Evolutionary conservation across 2,888 invertebrate species (phyloP), one percentile per base, ranked within the genome.

Genomic region (Rhogogaster chlorosoma): DNA sequence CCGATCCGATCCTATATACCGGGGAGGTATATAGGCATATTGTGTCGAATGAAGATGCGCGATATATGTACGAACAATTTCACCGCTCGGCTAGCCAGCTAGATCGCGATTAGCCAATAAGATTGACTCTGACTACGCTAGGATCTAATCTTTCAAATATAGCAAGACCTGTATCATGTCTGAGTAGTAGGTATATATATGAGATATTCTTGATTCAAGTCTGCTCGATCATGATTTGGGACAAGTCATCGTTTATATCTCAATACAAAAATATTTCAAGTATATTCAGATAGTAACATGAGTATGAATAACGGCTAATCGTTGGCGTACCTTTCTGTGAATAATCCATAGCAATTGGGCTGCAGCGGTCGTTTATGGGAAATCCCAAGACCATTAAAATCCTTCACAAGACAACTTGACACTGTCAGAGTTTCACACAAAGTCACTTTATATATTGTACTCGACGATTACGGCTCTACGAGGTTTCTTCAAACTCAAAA

Each of bases 261-360:
- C 53, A 53, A n/a, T 67, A 36, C 1, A n/a, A 6, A 38, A 42
- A 73, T 70, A 73, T 42, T 26, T 75, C 22, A 15, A 26, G 26
- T 22, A 45, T 22, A 45, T 71, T 9, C 9, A 67, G 9, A 71
- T 38, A 9, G 1, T 84, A 85, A 85, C 83, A 86, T 61, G 61
- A 61, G 29, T 15, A 18, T 36, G 12, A 38, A 73, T 70, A 64
- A 64, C 22, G 29, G 57, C 57, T 82, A 45, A 61, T 73, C 32
- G 42, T 61, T 22, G 49, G 87, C 89, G 29, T 90, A 91, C 91
- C 91, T 90, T 91, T 91, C 82, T 86, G 89, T 84, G 91, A 89
- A 86, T 89, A 91, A 90, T 91, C 91, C 91, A 91, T 91, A 88
- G 86, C 89, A 87, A 77, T 42, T 36, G 29, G 22, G 53, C 57